Conservation (phyloP, 2,888 invertebrate species). For the Julus scandinavius region DNA sequence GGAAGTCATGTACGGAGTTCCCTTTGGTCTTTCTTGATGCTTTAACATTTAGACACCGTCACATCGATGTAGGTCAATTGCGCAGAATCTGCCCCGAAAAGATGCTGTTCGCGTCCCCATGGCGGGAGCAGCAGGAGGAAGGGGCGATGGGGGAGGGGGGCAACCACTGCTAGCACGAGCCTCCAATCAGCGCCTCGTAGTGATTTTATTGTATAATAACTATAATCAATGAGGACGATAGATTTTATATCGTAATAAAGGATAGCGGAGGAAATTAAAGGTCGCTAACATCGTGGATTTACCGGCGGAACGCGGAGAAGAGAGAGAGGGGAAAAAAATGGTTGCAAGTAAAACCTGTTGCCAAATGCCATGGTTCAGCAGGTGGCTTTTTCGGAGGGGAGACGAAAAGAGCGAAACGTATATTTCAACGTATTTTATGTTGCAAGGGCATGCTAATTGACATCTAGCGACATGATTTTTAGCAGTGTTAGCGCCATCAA, state of each 20-base stretch:
- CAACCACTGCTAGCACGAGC: background rate
- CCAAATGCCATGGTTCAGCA: constrained; percentile 27
- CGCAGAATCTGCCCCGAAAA: constrained; percentile 18
- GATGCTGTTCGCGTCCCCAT: background rate
- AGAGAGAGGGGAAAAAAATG: background rate
- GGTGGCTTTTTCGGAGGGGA: background rate
- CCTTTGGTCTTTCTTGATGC: constrained; percentile 50
- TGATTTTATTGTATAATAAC: constrained; percentile 38
- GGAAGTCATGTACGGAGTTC: background rate
- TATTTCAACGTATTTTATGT: background rate
- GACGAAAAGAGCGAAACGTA: background rate
- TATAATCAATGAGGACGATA: constrained; percentile 1
- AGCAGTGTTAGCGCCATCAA: too few species aligned
- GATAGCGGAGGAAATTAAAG: constrained; percentile 34
- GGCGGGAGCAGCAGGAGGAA: background rate
- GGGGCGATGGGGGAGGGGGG: background rate
- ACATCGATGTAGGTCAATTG: constrained; percentile 43
- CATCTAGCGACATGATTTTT: background rate
- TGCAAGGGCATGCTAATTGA: background rate
- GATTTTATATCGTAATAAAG: constrained; percentile 24
- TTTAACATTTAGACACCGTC: constrained; percentile 47
- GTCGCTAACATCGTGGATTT: constrained; percentile 13
- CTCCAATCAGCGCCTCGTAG: constrained; percentile 27
- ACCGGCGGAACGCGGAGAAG: background rate
- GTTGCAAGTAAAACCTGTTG: background rate